These are phyloP conservation scores for Psilanteris sp. DNA, from an alignment of 1,140 invertebrate species.

Conservation along the genomic window DNA sequence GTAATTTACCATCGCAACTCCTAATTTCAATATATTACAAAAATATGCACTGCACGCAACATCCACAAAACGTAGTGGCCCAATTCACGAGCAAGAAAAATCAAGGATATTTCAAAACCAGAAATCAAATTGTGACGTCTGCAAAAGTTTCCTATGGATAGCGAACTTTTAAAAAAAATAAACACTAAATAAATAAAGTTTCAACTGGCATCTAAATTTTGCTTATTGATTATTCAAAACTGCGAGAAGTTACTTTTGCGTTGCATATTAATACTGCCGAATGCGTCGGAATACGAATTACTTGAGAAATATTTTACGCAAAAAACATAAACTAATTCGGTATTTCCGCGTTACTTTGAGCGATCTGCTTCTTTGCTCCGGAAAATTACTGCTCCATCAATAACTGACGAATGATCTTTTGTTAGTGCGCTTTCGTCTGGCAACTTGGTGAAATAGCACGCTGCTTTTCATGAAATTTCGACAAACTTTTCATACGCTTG, in stretches of 20 bases:
- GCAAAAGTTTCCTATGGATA: conserved; percentile 21
- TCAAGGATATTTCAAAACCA: conserved; percentile 46
- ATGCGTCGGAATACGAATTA: no score
- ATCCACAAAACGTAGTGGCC: background rate
- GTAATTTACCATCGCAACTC: no score
- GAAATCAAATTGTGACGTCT: conserved; percentile 47
- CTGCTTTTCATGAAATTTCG: conserved; percentile 24
- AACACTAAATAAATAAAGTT: no score
- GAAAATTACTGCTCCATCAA: conserved; percentile 21
- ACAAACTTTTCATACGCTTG: conserved; percentile 42
- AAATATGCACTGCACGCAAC: conserved; percentile 2
- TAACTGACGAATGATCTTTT: conserved; percentile 1
- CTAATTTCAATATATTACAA: background rate
- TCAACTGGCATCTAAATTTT: conserved; percentile 40
- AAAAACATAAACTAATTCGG: conserved; percentile 19
- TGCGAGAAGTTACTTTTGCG: conserved; percentile 6
- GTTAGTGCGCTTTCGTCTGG: conserved; percentile 1
- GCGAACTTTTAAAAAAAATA: no score
- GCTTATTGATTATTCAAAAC: conserved; percentile 54
- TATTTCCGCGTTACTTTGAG: conserved; percentile 1
- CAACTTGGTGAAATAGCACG: conserved; percentile 43
- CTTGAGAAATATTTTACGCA: no score
- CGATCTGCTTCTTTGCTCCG: background rate
- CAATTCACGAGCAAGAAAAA: conserved; percentile 19
- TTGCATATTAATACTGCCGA: no score